Conservation (phyloP, 1,140 invertebrate genomes). For the Gyrodactylus salaris region DNA sequence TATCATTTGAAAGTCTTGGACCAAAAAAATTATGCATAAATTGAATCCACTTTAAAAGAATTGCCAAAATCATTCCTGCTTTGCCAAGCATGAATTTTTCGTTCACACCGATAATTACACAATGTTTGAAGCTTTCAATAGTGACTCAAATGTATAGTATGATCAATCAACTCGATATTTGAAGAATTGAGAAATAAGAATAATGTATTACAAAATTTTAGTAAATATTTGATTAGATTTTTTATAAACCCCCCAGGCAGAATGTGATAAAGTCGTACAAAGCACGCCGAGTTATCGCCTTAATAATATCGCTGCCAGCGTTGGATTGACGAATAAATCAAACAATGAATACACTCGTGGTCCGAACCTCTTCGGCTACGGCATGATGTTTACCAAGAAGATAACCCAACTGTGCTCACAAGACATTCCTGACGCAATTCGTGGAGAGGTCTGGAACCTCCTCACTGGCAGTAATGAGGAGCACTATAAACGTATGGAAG, state of each 20-base stretch:
- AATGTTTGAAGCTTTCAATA: no score
- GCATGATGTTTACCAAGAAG: background rate
- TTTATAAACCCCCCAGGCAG: no score
- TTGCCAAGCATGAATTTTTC: no score
- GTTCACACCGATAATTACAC: no score
- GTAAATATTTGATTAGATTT: no score
- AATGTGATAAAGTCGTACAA: background rate
- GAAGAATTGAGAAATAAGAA: no score
- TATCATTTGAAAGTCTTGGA: no score
- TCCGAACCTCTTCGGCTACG: background rate
- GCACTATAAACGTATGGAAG: conserved; percentile 50
- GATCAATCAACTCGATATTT: no score
- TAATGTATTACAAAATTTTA: background rate
- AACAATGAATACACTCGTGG: background rate
- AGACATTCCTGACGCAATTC: conserved; percentile 67
- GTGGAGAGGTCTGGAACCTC: conserved; percentile 84
- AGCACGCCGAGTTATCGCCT: background rate
- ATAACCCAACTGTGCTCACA: conserved; percentile 15
- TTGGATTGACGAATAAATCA: background rate
- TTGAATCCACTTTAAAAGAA: background rate
- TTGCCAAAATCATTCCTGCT: no score
- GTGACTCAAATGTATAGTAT: no score
- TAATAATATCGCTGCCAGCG: background rate
- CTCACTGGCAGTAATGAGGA: conserved; percentile 45
- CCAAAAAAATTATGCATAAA: background rate